Conservation (phyloP, 1,140 invertebrate species). For the Meteorus sp. region DNA sequence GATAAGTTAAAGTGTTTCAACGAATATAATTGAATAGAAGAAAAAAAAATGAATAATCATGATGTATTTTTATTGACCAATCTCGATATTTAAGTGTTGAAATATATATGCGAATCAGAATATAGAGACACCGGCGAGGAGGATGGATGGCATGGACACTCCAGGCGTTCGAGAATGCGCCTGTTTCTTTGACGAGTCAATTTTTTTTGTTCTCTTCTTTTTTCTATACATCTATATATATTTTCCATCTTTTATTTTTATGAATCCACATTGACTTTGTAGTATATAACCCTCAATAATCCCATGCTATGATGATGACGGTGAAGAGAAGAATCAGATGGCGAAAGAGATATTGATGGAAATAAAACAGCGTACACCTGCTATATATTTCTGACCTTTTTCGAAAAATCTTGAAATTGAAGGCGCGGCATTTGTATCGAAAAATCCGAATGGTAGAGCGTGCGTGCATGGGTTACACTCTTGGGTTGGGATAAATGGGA, state of each 20-base stretch:
- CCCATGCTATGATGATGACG: background rate
- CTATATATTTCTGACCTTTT: too few species aligned
- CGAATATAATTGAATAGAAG: too few species aligned
- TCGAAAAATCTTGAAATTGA: conserved; percentile 10
- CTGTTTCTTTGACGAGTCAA: conserved; percentile 7
- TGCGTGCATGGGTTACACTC: background rate
- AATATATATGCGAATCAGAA: background rate
- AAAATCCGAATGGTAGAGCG: too few species aligned
- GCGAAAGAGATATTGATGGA: conserved; percentile 20
- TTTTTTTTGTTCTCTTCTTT: conserved; percentile 15
- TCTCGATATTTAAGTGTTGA: too few species aligned
- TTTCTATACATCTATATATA: too few species aligned
- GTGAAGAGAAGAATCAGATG: background rate
- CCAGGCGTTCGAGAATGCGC: background rate
- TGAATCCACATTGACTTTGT: too few species aligned
- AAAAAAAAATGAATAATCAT: background rate
- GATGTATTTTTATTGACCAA: too few species aligned
- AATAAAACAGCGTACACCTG: conserved; percentile 24
- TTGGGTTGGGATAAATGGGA: too few species aligned
- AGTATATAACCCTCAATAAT: too few species aligned
- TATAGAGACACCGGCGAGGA: background rate
- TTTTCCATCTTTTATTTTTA: too few species aligned
- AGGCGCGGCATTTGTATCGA: conserved; percentile 10
- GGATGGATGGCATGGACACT: background rate
- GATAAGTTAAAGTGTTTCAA: too few species aligned